Conservation (phyloP, 2,888 invertebrate genomes). For the Hyalella azteca region DNA sequence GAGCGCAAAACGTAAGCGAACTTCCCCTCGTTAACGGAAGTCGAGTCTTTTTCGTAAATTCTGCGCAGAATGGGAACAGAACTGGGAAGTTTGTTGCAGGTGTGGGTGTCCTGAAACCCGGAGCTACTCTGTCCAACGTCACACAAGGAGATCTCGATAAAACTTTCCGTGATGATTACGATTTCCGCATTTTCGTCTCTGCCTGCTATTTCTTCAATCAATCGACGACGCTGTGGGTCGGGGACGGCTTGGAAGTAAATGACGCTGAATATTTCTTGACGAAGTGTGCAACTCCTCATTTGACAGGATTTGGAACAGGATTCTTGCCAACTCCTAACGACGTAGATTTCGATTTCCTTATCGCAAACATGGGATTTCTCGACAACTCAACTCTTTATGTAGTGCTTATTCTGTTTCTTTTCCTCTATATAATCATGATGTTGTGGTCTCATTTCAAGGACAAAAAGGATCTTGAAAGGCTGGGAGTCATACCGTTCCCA, state of each 20-base stretch:
- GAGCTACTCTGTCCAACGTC: not conserved
- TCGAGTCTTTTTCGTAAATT: conserved; percentile 16
- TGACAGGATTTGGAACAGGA: conserved; percentile 66
- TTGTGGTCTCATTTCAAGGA: conserved; percentile 63
- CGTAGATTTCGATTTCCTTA: conserved; percentile 66
- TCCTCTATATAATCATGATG: conserved; percentile 63
- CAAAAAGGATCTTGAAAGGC: conserved; percentile 47
- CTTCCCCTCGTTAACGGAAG: conserved; percentile 5
- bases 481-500: conserved; percentile 55
- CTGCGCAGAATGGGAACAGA: conserved; percentile 42
- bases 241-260: conserved; percentile 58
- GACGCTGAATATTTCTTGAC: conserved; percentile 9
- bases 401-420: conserved; percentile 63
- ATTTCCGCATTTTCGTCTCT: conserved; percentile 62
- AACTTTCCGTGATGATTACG: conserved; percentile 60
- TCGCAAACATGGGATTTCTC: conserved; percentile 64
- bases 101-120: conserved; percentile 36
- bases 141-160: conserved; percentile 36
- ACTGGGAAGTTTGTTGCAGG: conserved; percentile 48
- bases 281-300: conserved; percentile 60
- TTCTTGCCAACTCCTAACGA: conserved; percentile 65
- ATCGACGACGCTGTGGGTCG: conserved; percentile 60
- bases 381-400: conserved; percentile 65
- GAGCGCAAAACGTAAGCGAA: conserved; percentile 6
- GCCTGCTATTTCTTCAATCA: conserved; percentile 63